Evolutionary conservation across 2,797 vertebrate genomes (phyloP).

Genomic region (Siniperca obscura): DNA sequence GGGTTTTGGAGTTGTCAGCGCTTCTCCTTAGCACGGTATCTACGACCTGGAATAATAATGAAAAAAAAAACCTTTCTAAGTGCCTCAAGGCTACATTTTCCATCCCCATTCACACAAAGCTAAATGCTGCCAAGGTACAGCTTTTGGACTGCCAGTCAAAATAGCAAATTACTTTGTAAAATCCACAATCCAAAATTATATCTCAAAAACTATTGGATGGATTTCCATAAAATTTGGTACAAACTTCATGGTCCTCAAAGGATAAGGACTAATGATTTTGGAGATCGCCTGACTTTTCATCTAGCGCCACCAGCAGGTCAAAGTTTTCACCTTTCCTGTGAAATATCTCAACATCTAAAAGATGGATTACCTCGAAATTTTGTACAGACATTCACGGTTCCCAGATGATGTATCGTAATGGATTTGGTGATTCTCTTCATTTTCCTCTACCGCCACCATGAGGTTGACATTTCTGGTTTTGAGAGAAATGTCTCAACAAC

Average conservation of each 20-base stretch:
- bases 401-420: background rate
- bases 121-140: constrained; percentile 3
- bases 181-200: background rate
- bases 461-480: background rate
- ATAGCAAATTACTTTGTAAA: background rate
- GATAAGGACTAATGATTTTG: no score
- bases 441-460: background rate
- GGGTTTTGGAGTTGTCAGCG: constrained; percentile 54
- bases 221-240: background rate
- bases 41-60: no score
- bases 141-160: constrained; percentile 6
- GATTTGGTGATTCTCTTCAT: background rate
- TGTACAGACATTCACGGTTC: background rate
- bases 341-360: background rate
- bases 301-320: background rate
- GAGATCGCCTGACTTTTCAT: no score
- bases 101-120: background rate
- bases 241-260: no score
- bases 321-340: no score
- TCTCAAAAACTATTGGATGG: background rate
- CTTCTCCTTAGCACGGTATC: constrained; percentile 6
- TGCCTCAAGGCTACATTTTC: constrained; percentile 14
- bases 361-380: no score
- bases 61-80: background rate
- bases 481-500: background rate